Evolutionary conservation across 2,113 vertebrate species (phyloP).

Genomic region (Bos javanicus): DNA sequence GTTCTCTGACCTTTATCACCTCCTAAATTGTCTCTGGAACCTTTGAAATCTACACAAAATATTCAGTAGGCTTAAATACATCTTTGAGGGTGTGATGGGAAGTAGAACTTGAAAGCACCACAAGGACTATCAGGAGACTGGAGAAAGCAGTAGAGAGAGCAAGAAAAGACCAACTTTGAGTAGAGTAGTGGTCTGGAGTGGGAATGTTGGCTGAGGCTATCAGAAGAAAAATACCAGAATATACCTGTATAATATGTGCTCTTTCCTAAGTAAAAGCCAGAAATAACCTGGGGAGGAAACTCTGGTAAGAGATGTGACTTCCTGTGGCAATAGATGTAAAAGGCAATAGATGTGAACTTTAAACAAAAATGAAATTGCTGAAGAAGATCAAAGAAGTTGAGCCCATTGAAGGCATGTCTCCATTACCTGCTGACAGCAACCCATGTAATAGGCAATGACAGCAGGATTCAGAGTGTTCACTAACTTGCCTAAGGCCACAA

Average conservation of each 20-base stretch:
- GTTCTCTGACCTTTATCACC: not conserved
- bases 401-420: not conserved
- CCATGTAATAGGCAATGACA: not conserved
- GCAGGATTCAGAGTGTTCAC: not conserved
- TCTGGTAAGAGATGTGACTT: not conserved
- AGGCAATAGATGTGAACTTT: not conserved
- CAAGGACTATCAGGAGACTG: not conserved
- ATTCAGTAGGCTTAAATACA: not conserved
- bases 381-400: not conserved
- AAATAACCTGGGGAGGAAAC: not conserved
- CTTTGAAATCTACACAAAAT: not conserved
- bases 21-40: not conserved
- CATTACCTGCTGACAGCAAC: not conserved
- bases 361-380: not conserved
- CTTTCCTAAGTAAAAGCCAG: not conserved
- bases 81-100: not conserved
- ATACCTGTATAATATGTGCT: not conserved
- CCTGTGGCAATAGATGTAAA: not conserved
- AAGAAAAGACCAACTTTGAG: not conserved
- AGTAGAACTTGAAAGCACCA: not conserved
- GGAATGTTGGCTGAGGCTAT: not conserved
- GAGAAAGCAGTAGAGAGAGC: not conserved
- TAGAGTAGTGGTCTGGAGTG: not conserved
- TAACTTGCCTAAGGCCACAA: not conserved
- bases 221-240: not conserved